phyloP scores from a whole-genome alignment of 2,888 invertebrate genomes.

The Actias luna region DNA sequence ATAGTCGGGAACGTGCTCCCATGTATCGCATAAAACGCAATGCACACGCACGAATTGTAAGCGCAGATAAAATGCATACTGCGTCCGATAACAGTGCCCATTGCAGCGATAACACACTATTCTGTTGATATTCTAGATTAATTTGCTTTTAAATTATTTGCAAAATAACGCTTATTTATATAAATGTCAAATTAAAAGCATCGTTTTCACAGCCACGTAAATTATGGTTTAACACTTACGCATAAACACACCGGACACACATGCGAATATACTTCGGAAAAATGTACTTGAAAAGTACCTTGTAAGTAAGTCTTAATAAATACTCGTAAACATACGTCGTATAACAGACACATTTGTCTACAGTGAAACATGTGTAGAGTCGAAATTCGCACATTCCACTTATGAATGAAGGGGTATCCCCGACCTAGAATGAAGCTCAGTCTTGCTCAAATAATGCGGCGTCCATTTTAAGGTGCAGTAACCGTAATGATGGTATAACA shows the following conservation, averaged over 20 bases:
- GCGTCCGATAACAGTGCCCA: conserved; percentile 57
- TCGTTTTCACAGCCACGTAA: background rate
- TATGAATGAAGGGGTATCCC: conserved; percentile 67
- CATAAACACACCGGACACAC: background rate
- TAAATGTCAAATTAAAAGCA: background rate
- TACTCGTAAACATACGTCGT: background rate
- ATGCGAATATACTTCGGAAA: background rate
- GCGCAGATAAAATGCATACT: conserved; percentile 71
- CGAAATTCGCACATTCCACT: conserved; percentile 56
- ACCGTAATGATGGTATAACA: conserved; percentile 72
- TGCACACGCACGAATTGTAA: conserved; percentile 64
- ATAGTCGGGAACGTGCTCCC: conserved; percentile 57
- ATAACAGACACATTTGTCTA: conserved; percentile 18
- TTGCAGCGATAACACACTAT: conserved; percentile 58
- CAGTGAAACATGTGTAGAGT: conserved; percentile 49
- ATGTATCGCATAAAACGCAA: conserved; percentile 69
- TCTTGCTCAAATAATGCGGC: conserved; percentile 51
- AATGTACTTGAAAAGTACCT: background rate
- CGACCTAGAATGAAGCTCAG: conserved; percentile 69
- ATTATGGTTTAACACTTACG: background rate
- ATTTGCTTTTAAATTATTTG: conserved; percentile 39
- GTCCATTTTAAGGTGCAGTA: conserved; percentile 65
- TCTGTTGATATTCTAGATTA: conserved; percentile 50
- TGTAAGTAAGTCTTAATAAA: too few species aligned
- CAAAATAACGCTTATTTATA: background rate